Evolutionary conservation across 2,113 vertebrate species (phyloP).

Genomic region (Halichoeres trimaculatus): DNA sequence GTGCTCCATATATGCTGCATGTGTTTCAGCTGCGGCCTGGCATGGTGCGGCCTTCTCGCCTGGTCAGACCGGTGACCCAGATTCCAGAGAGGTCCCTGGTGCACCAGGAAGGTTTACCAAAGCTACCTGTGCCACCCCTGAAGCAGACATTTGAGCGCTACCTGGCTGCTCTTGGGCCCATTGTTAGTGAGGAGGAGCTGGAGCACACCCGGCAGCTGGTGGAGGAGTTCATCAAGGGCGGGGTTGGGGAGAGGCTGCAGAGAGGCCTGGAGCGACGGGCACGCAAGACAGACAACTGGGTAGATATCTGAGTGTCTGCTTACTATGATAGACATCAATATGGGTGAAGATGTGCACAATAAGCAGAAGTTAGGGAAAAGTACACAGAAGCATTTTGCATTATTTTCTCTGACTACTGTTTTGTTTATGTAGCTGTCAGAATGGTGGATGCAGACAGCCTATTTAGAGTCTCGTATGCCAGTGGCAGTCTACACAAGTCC

Average conservation of each 20-base stretch:
- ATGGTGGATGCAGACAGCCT: conserved; percentile 97
- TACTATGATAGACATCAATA: not conserved
- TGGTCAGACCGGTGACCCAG: conserved; percentile 84
- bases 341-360: not conserved
- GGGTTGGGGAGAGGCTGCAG: conserved; percentile 94
- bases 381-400: not conserved
- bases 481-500: conserved; percentile 94
- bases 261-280: conserved; percentile 91
- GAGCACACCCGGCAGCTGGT: conserved; percentile 87
- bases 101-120: conserved; percentile 79
- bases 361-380: not conserved
- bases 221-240: conserved; percentile 87
- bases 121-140: conserved; percentile 84
- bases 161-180: conserved; percentile 88
- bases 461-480: conserved; percentile 94
- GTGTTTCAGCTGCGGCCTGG: conserved; percentile 75
- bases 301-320: conserved; percentile 62
- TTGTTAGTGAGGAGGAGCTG: conserved; percentile 91
- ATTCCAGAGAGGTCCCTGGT: conserved; percentile 82
- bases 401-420: conserved; percentile 4
- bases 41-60: conserved; percentile 81
- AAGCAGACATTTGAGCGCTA: conserved; percentile 92
- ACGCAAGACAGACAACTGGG: conserved; percentile 95
- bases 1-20: not conserved
- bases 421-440: conserved; percentile 88